Percentiles rank a stretch among this genome's conserved stretches.
Evolutionary conservation across 1,140 invertebrate species (phyloP).

Genomic region (Maconellicoccus hirsutus): DNA sequence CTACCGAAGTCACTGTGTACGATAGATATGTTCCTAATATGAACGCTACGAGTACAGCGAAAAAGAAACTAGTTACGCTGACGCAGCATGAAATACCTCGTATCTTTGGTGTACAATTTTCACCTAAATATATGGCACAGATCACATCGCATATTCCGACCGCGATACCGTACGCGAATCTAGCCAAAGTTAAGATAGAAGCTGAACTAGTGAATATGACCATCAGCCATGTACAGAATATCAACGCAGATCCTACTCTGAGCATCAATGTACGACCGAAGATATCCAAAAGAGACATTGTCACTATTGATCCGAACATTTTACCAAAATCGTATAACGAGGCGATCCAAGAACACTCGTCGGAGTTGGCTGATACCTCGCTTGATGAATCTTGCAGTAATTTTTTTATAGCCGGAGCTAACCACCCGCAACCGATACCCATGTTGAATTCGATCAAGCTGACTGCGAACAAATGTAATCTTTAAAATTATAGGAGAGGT

Average conservation of each 20-base stretch:
- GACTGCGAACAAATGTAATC: background rate
- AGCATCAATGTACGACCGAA: background rate
- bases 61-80: slow-evolving; percentile 60
- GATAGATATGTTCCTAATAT: slow-evolving; percentile 55
- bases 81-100: slow-evolving; percentile 47
- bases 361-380: slow-evolving; percentile 30
- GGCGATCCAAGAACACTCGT: slow-evolving; percentile 44
- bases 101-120: slow-evolving; percentile 31
- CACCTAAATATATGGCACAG: background rate
- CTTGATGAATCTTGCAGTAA: background rate
- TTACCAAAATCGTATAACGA: background rate
- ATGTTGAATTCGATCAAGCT: background rate
- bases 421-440: background rate
- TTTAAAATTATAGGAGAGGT: too few species aligned
- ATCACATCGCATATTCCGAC: background rate
- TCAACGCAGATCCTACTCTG: background rate
- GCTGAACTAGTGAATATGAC: background rate
- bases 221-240: background rate
- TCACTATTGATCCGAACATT: background rate
- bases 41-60: slow-evolving; percentile 69
- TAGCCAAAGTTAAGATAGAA: background rate
- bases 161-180: background rate
- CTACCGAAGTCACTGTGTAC: slow-evolving; percentile 51
- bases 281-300: background rate
- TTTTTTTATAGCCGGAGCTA: background rate